phyloP scores from a whole-genome alignment of 2,113 vertebrate genomes.

The Hippocampus comes region DNA sequence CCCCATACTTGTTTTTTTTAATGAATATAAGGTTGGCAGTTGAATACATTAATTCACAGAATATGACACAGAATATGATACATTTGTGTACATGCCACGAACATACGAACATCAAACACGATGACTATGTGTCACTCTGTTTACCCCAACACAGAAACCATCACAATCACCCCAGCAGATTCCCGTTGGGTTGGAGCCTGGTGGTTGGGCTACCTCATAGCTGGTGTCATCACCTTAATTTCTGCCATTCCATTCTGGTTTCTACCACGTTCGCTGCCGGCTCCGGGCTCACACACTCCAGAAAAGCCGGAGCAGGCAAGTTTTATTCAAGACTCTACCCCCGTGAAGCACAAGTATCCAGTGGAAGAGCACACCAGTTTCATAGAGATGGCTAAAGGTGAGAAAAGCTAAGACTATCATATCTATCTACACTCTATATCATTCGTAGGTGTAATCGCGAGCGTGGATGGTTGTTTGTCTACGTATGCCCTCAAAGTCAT shows the following conservation, averaged over 20 bases:
- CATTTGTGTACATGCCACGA: not conserved
- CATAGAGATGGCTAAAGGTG: conserved; percentile 73
- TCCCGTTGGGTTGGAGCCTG: conserved; percentile 77
- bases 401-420: not conserved
- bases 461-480: too few species aligned
- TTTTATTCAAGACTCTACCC: conserved; percentile 52
- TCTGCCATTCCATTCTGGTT: conserved; percentile 77
- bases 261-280: conserved; percentile 65
- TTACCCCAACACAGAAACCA: conserved; percentile 52
- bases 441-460: too few species aligned
- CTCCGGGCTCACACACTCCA: conserved; percentile 7
- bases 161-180: conserved; percentile 71
- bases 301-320: conserved; percentile 50
- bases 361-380: conserved; percentile 57
- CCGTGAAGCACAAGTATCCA: conserved; percentile 55
- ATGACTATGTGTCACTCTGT: conserved; percentile 8
- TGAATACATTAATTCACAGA: too few species aligned
- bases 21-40: too few species aligned
- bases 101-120: not conserved
- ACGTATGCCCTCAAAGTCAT: too few species aligned
- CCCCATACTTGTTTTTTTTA: too few species aligned
- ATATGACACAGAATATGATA: too few species aligned
- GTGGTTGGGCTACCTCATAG: conserved; percentile 77
- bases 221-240: conserved; percentile 68
- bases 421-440: not conserved